Conservation (phyloP, 2,113 vertebrate genomes). For the Rhizomys pruinosus region DNA sequence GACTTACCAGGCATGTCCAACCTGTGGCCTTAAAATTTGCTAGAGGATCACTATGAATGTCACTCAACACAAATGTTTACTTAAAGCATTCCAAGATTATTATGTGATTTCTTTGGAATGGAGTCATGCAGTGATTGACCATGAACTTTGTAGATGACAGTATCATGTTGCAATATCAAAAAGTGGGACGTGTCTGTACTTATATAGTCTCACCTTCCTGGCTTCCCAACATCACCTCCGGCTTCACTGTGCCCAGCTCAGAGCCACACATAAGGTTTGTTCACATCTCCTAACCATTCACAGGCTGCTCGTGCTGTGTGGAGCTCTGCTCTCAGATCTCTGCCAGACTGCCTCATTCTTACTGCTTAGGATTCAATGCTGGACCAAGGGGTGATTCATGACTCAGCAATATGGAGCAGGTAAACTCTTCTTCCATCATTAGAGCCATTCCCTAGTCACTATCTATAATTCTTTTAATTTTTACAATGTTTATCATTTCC, state of each 20-base stretch:
- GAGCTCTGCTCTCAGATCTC: background rate
- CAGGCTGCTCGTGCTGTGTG: too few relatives aligned
- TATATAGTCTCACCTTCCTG: background rate
- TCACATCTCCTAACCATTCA: background rate
- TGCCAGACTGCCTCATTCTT: background rate
- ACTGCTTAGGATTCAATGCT: background rate
- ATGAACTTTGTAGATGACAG: background rate
- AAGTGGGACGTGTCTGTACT: background rate
- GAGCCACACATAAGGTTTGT: background rate
- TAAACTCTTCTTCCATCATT: background rate
- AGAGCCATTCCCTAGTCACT: background rate
- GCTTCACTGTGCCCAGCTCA: background rate
- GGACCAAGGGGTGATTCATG: background rate
- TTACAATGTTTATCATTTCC: background rate
- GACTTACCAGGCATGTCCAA: background rate
- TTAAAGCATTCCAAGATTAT: background rate
- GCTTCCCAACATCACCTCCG: background rate
- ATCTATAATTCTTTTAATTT: background rate
- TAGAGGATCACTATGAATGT: background rate
- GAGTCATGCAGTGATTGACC: too few relatives aligned
- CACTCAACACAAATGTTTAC: background rate
- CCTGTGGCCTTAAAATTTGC: too few relatives aligned
- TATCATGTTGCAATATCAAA: too few relatives aligned
- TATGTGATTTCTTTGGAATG: background rate
- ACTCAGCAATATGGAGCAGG: background rate